Percentiles rank a stretch among this genome's conserved stretches.
Conservation (phyloP, 1,140 invertebrate genomes). For the Hycleus phaleratus region DNA sequence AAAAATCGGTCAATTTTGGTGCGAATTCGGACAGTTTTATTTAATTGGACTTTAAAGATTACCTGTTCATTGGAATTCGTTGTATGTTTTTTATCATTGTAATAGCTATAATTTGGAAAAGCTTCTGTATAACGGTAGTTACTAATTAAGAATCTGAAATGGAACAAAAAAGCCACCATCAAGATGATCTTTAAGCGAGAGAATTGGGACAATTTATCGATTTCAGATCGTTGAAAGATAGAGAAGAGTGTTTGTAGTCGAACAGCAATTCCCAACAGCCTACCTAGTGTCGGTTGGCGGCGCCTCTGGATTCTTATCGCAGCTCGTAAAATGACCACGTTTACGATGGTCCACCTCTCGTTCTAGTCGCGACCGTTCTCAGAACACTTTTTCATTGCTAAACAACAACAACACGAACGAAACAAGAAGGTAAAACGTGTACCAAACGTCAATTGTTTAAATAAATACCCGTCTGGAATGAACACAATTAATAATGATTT, state of each 20-base stretch:
- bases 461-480: constrained; percentile 11
- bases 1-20: too few species aligned
- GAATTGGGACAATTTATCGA: constrained; percentile 18
- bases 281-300: constrained; percentile 10
- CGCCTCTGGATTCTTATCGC: constrained; percentile 21
- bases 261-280: constrained; percentile 17
- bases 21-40: too few species aligned
- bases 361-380: constrained; percentile 3
- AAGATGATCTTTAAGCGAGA: constrained; percentile 10
- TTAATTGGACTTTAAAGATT: too few species aligned
- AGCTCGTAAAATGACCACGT: constrained; percentile 12
- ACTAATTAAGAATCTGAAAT: constrained; percentile 13
- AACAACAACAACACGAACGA: too few species aligned
- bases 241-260: neutral
- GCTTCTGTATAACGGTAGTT: constrained; percentile 4
- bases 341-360: constrained; percentile 1
- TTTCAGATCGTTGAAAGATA: constrained; percentile 11
- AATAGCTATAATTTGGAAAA: too few species aligned
- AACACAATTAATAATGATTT: constrained; percentile 24
- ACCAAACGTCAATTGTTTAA: constrained; percentile 8
- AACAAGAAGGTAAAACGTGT: too few species aligned
- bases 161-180: constrained; percentile 14
- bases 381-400: neutral
- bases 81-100: too few species aligned
- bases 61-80: too few species aligned